Conservation (phyloP, 2,797 vertebrate genomes). For the Carapus acus region DNA sequence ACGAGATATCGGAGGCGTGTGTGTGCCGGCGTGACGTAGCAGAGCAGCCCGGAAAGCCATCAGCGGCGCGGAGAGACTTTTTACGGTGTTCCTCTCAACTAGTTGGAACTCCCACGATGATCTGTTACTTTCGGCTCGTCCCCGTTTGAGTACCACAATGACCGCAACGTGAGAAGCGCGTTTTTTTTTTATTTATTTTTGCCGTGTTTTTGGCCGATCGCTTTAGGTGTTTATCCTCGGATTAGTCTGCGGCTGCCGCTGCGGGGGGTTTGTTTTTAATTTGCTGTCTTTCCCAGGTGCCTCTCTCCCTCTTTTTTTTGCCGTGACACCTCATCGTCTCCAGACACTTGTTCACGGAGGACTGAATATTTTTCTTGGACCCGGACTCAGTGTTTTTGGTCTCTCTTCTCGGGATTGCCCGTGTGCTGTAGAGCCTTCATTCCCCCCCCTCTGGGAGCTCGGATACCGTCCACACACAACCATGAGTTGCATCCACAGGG, state of each 20-base stretch:
- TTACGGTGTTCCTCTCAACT: slow-evolving; percentile 28
- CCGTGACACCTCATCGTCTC: slow-evolving; percentile 30
- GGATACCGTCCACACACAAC: slow-evolving; percentile 37
- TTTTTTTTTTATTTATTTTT: slow-evolving; percentile 12
- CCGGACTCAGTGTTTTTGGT: slow-evolving; percentile 15
- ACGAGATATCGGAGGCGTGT: slow-evolving; percentile 33
- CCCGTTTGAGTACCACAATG: slow-evolving; percentile 22
- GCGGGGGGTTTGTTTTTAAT: slow-evolving; percentile 26
- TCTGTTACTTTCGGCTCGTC: slow-evolving; percentile 36
- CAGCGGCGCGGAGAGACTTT: slow-evolving; percentile 37
- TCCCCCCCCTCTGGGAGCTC: slow-evolving; percentile 38
- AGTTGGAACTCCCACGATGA: slow-evolving; percentile 42
- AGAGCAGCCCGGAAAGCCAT: slow-evolving; percentile 37
- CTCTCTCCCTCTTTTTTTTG: slow-evolving; percentile 19
- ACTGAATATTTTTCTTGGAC: slow-evolving; percentile 8
- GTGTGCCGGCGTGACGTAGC: slow-evolving; percentile 31
- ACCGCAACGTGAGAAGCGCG: slow-evolving; percentile 18
- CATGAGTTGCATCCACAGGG: slow-evolving; percentile 71
- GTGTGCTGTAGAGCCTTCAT: slow-evolving; percentile 9
- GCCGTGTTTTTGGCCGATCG: slow-evolving; percentile 21
- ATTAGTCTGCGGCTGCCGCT: slow-evolving; percentile 35
- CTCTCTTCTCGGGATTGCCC: slow-evolving; percentile 12
- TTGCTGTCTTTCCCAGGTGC: slow-evolving; percentile 24
- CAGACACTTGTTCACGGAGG: slow-evolving; percentile 3
- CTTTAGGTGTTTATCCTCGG: slow-evolving; percentile 14